Evolutionary conservation across 2,113 vertebrate species (phyloP).

Genomic region (Boulengeromyrus knoepffleri): DNA sequence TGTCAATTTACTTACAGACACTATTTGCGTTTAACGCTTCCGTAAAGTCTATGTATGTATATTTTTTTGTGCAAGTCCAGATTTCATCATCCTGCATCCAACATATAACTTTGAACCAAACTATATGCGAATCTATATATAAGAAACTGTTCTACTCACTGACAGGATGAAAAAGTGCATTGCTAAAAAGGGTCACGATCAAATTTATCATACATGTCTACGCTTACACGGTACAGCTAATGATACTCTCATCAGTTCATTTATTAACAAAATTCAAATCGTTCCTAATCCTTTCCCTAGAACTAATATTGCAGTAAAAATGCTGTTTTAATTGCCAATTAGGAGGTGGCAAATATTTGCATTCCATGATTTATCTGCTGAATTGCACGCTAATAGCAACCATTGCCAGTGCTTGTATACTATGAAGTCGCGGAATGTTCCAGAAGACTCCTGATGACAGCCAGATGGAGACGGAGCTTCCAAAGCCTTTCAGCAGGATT

Average conservation of each 20-base stretch:
- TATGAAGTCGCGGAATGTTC: neutral
- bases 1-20: neutral
- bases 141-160: neutral
- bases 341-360: neutral
- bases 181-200: neutral
- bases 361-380: neutral
- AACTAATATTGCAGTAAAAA: neutral
- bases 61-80: neutral
- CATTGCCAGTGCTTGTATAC: neutral
- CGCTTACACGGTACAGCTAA: neutral
- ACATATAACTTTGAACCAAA: neutral
- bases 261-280: neutral
- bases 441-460: neutral
- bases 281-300: neutral
- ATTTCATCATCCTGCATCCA: neutral
- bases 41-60: neutral
- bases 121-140: neutral
- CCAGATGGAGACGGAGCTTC: neutral
- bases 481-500: neutral
- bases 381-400: neutral
- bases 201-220: neutral
- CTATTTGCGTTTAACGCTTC: neutral
- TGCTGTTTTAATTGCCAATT: neutral
- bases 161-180: neutral
- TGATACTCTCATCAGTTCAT: neutral